Base-by-base conservation (phyloP, 2,888 invertebrate species). In the Ferdinandea cuprea region DNA sequence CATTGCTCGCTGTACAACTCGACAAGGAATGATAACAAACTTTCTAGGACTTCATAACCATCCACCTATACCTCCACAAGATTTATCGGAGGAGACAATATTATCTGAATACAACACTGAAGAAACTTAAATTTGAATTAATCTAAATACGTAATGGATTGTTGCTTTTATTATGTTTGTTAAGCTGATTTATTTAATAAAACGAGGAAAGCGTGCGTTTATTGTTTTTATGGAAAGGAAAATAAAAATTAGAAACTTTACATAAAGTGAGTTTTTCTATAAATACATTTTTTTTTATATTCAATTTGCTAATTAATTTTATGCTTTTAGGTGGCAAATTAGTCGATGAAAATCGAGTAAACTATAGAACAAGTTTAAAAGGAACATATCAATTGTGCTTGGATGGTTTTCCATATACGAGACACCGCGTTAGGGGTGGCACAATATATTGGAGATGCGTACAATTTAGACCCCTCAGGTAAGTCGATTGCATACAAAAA, bases 371-470 rank as follows among this genome's bases (percentile, higher is more conserved):
- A 7, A 89, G 89, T 44, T 79, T 89, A 42, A 89, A 89, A 73
- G 89, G 89, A 15, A 87, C 88, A 3, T 86, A 87, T 59, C 89
- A 89, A 78, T 68, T 89, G 30, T 88, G 88, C 44, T 78, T 88
- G 17, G 87, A 89, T 86, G 89, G 88, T 11, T 89, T 86, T 84
- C 89, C 89, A 3, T 89, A 88, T 68, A 88, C 89, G 0, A 86
- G 89, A 37, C 89, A 89, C 77, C 85, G 89, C 17, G 86, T 88
- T 6, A 73, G 88, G 46, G 87, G 86, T 19, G 87, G 87, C n/a
- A 89, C 89, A 21, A 88, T 88, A 61, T 89, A 89, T 81, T 89
- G 89, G 89, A 87, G 89, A 59, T 89, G 89, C 86, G 89, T 89
- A 9, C 89, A 89, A 79, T 88, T 88, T 85, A 86, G 87, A 11